Percentiles rank a stretch among this genome's conserved stretches.
These are phyloP conservation scores for Kryphioiulus occultus DNA, from an alignment of 2,888 invertebrate genomes.

Conservation along the genomic window DNA sequence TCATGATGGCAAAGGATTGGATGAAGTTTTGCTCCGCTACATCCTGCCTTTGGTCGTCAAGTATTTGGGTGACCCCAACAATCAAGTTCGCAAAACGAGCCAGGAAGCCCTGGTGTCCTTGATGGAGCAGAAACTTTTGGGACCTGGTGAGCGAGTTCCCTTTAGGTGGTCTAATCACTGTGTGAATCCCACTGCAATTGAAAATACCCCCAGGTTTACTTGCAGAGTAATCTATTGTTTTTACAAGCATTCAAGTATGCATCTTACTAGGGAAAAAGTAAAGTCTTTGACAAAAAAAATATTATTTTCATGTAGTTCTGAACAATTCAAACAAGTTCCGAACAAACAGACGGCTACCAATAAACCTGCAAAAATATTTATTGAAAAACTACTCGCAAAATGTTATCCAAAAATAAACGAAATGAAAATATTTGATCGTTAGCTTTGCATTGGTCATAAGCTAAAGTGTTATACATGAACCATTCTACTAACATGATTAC, in stretches of 20 bases:
- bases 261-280: neutral
- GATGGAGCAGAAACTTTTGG: slow-evolving; percentile 72
- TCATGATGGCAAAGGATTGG: slow-evolving; percentile 63
- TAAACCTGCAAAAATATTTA: no score
- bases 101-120: slow-evolving; percentile 71
- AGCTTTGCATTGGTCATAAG: no score
- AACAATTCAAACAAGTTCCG: no score
- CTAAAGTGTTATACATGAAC: no score
- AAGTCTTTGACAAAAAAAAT: neutral
- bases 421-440: no score
- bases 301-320: no score
- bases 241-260: neutral
- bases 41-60: slow-evolving; percentile 71
- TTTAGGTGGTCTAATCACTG: neutral
- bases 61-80: slow-evolving; percentile 70
- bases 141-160: slow-evolving; percentile 60
- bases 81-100: slow-evolving; percentile 72
- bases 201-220: neutral
- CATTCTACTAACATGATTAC: no score
- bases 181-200: neutral
- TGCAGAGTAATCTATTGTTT: neutral
- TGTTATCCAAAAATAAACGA: no score
- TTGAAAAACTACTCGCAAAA: no score
- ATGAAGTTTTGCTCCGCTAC: slow-evolving; percentile 68
- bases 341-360: no score